Base-by-base conservation (phyloP, 2,888 invertebrate genomes). In the Agrochola lychnidis region DNA sequence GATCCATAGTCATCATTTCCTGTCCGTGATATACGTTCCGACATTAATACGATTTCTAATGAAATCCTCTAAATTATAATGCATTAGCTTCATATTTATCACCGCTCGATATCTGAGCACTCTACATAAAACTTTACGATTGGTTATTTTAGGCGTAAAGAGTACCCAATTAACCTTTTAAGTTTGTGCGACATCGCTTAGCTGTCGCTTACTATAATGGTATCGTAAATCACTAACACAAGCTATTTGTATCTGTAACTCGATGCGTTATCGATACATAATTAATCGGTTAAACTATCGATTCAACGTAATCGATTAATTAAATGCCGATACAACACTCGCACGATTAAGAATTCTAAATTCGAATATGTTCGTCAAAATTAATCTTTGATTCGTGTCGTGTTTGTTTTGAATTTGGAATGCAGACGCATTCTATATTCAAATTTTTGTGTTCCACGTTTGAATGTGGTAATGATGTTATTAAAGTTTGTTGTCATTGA, bases 101-200 rank as follows among this genome's bases (percentile, higher is more conserved):
- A 81, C 85, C 84, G 76, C 71, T 83, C 88, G 88, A 91, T 91
- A 92, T 90, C 87, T 88, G 84, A 83, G 87, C 91, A 92, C 90
- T 92, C 89, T 89, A 89, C 89, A 92, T 93, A 89, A 93, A 93
- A 91, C 78, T 94, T 94, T 92, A 94, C 92, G 93, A 92, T 92
- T 90, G 86, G 90, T 90, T 93, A 94, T 94, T 94, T 94, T 91
- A 84, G 90, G 89, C 66, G 79, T 86, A 92, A 92, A 90, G 91
- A 92, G 90, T 91, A 90, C 86, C 93, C 93, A 94, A 95, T 95
- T 95, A 94, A 94, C 93, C 94, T 93, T 94, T 94, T 81, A 87
- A 92, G 92, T 91, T 84, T 87, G 90, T 87, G 90, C 90, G 92
- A 92, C 93, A 91, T 91, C 91, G 88, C 88, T 92, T 83, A 71